These are phyloP conservation scores for Lucinisca nassula DNA, from an alignment of 2,888 invertebrate species.

Conservation along the genomic window DNA sequence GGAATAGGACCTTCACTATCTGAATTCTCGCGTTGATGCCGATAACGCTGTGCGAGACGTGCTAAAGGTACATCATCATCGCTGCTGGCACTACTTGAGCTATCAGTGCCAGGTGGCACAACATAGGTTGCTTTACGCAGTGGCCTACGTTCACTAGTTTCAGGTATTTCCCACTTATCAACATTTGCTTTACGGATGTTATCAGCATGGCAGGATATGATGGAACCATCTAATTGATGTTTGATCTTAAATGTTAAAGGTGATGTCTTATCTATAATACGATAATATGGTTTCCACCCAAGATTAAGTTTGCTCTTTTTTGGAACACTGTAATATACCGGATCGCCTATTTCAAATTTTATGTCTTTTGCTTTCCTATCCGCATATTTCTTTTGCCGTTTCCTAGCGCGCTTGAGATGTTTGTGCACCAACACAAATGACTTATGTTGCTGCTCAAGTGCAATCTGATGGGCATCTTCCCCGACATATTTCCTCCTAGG, in stretches of 20 bases:
- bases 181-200: background rate
- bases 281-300: background rate
- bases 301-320: background rate
- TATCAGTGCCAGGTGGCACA: background rate
- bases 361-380: background rate
- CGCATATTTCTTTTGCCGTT: slow-evolving; percentile 13
- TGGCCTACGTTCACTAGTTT: background rate
- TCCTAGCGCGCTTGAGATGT: background rate
- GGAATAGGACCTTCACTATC: background rate
- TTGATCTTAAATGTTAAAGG: background rate
- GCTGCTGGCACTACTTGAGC: background rate
- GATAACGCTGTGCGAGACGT: background rate
- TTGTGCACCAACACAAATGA: background rate
- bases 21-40: background rate
- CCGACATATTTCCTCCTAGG: slow-evolving; percentile 5
- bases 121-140: background rate
- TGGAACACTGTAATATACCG: background rate
- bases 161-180: background rate
- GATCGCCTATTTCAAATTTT: background rate
- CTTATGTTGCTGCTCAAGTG: background rate
- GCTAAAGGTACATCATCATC: background rate
- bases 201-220: background rate
- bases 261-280: background rate
- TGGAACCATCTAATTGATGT: background rate
- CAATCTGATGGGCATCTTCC: slow-evolving; percentile 3